Evolutionary conservation across 2,797 vertebrate genomes (phyloP).

Genomic region (Hirundo rustica): DNA sequence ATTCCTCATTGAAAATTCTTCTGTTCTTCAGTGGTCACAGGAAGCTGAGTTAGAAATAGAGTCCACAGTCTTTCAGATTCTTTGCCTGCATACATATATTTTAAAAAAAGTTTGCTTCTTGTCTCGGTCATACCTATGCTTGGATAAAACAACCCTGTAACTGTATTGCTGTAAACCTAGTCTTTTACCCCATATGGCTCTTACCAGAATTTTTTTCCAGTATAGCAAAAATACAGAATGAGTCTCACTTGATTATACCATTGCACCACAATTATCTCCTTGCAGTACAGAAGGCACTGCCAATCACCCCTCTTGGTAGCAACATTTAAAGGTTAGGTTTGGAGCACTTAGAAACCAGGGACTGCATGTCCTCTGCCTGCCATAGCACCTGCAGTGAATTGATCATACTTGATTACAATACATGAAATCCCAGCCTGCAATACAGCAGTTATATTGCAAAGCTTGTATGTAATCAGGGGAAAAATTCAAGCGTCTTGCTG

Average conservation of each 20-base stretch:
- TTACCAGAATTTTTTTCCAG: not conserved
- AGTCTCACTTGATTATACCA: conserved; percentile 19
- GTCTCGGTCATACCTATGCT: not conserved
- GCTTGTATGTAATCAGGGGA: conserved; percentile 33
- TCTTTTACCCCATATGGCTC: conserved; percentile 30
- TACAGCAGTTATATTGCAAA: conserved; percentile 26
- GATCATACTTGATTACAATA: conserved; percentile 64
- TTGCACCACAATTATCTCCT: conserved; percentile 37
- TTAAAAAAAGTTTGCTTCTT: conserved; percentile 9
- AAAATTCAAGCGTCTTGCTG: conserved; percentile 30
- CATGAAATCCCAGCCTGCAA: conserved; percentile 31
- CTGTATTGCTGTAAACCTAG: not conserved
- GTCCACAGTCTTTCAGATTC: not conserved
- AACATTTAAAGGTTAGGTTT: not conserved
- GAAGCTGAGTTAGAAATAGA: not conserved
- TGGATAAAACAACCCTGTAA: not conserved
- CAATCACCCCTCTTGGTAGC: conserved; percentile 25
- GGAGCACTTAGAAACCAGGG: not conserved
- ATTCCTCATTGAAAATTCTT: conserved; percentile 44
- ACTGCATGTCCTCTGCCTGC: not conserved
- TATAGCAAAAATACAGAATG: not conserved
- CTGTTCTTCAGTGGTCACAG: conserved; percentile 7
- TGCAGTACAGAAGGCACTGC: not conserved
- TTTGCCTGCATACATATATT: not conserved
- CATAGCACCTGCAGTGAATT: conserved; percentile 42